Evolutionary conservation across 2,113 vertebrate genomes (phyloP).

Genomic region (Synchiropus splendidus): DNA sequence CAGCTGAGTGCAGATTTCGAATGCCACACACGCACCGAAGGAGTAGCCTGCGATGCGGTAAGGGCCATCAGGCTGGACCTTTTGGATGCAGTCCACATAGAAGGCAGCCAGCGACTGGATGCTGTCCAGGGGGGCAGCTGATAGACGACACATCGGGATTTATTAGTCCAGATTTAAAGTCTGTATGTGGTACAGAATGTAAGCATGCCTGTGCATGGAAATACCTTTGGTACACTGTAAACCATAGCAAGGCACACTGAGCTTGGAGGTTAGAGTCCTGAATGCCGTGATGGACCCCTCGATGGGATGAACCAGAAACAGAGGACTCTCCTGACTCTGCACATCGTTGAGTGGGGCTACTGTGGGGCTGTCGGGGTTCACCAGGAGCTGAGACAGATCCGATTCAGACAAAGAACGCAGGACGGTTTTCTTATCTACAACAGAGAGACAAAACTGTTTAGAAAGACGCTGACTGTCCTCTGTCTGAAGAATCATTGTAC

Average conservation of each 20-base stretch:
- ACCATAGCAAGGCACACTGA: conserved; percentile 84
- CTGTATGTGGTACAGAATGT: neutral
- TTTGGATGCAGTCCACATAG: conserved; percentile 79
- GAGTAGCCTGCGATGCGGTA: conserved; percentile 91
- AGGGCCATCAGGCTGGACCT: conserved; percentile 84
- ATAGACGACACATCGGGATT: neutral
- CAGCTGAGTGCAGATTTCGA: conserved; percentile 93
- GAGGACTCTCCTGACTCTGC: conserved; percentile 75
- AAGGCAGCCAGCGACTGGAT: conserved; percentile 82
- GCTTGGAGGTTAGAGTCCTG: conserved; percentile 71
- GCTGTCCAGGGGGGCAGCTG: conserved; percentile 88
- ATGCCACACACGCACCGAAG: conserved; percentile 93
- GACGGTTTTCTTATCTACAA: conserved; percentile 49
- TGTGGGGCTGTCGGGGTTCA: conserved; percentile 79
- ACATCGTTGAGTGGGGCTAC: conserved; percentile 74
- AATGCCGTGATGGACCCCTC: conserved; percentile 84
- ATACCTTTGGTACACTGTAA: conserved; percentile 92
- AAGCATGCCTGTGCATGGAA: too few relatives aligned
- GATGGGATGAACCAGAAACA: conserved; percentile 91
- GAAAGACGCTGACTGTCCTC: neutral
- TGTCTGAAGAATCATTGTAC: conserved; percentile 39
- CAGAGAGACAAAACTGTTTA: neutral
- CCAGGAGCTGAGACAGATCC: conserved; percentile 73
- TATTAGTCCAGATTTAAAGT: neutral
- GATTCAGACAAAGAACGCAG: conserved; percentile 45